phyloP scores from a whole-genome alignment of 1,140 invertebrate species.

The Euura saliciscinereae region DNA sequence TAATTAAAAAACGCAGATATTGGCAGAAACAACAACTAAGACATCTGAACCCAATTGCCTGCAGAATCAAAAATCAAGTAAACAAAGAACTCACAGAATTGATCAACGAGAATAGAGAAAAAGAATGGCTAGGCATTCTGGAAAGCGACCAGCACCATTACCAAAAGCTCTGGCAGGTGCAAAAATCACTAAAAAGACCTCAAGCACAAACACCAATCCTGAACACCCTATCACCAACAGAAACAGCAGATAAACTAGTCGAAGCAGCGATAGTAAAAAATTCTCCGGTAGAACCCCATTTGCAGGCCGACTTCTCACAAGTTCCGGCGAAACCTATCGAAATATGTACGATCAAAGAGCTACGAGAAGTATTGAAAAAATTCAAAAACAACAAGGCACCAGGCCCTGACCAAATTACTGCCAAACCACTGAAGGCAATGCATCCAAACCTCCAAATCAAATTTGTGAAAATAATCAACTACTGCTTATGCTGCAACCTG shows the following conservation, averaged over 20 bases:
- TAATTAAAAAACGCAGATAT: too few relatives aligned
- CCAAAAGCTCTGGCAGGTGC: constrained; percentile 13
- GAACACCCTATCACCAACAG: neutral
- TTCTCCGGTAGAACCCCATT: neutral
- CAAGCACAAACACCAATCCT: neutral
- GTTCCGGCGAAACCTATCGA: neutral
- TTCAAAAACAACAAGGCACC: constrained; percentile 31
- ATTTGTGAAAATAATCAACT: constrained; percentile 18
- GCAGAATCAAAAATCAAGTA: too few relatives aligned
- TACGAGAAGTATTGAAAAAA: constrained; percentile 12
- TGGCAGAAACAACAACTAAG: too few relatives aligned
- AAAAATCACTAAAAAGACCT: constrained; percentile 14
- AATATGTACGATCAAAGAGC: neutral
- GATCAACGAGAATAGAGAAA: neutral
- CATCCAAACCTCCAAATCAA: neutral
- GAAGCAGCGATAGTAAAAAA: constrained; percentile 12
- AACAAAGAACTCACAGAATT: too few relatives aligned
- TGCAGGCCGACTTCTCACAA: constrained; percentile 8
- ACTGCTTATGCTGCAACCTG: neutral
- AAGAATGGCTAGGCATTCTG: neutral
- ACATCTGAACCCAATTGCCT: too few relatives aligned
- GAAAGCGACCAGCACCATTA: constrained; percentile 2
- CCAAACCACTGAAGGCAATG: too few relatives aligned
- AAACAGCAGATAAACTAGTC: constrained; percentile 10
- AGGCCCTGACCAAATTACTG: constrained; percentile 27